Conservation (phyloP, 2,797 vertebrate species). For the Lepidocolaptes lacrymiger region DNA sequence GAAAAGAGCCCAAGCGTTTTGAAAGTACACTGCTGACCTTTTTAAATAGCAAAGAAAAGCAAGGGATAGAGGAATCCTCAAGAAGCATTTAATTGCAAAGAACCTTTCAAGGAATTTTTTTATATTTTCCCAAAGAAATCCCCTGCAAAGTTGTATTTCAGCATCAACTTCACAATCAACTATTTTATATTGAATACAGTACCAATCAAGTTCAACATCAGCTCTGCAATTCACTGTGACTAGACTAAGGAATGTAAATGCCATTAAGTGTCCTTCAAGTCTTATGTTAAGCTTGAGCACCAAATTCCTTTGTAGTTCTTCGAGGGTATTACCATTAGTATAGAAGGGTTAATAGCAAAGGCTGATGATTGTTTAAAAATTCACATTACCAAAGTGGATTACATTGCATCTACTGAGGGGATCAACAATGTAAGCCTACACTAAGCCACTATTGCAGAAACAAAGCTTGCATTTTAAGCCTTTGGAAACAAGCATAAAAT, state of each 20-base stretch:
- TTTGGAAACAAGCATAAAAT: conserved; percentile 86
- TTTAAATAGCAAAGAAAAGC: conserved; percentile 47
- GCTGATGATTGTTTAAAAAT: conserved; percentile 85
- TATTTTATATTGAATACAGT: conserved; percentile 64
- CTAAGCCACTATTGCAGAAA: conserved; percentile 86
- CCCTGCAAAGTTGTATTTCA: conserved; percentile 57
- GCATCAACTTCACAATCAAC: conserved; percentile 64
- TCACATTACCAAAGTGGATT: conserved; percentile 89
- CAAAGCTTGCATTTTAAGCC: conserved; percentile 90
- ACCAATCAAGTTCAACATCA: conserved; percentile 74
- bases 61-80: conserved; percentile 7
- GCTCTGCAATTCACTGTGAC: conserved; percentile 65
- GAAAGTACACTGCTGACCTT: conserved; percentile 24
- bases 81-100: conserved; percentile 45
- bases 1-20: background rate
- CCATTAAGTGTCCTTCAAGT: conserved; percentile 68
- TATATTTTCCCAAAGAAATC: conserved; percentile 49
- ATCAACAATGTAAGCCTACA: conserved; percentile 87
- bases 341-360: conserved; percentile 83
- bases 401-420: conserved; percentile 85
- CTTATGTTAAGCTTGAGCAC: conserved; percentile 61
- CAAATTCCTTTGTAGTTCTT: conserved; percentile 72
- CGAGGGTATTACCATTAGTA: conserved; percentile 77
- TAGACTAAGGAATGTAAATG: conserved; percentile 79
- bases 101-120: conserved; percentile 36